These are phyloP conservation scores for Neosilurus hyrtlii DNA, from an alignment of 2,797 vertebrate species.

Conservation along the genomic window DNA sequence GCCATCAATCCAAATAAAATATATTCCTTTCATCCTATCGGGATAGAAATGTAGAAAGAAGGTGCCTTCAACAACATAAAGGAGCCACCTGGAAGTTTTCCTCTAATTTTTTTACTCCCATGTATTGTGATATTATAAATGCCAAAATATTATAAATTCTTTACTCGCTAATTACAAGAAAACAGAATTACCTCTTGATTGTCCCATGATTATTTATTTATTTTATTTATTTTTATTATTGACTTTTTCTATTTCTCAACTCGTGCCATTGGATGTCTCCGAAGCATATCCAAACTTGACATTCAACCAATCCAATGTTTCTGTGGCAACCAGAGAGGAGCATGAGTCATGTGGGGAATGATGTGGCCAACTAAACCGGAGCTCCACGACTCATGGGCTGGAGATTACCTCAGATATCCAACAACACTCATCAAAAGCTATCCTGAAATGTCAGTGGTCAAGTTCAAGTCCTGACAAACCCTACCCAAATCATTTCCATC, in stretches of 20 bases:
- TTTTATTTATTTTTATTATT: not conserved
- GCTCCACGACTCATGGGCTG: constrained; percentile 28
- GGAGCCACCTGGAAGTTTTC: not conserved
- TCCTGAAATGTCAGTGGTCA: not conserved
- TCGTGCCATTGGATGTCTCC: constrained; percentile 12
- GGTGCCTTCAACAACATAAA: not conserved
- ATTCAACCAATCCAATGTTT: constrained; percentile 57
- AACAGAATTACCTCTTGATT: not conserved
- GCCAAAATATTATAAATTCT: not conserved
- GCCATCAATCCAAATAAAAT: no score
- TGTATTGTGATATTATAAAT: not conserved
- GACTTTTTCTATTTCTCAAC: not conserved
- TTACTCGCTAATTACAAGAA: not conserved
- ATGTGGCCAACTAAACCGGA: constrained; percentile 44
- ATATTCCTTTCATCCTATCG: no score
- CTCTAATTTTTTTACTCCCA: not conserved
- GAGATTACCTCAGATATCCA: constrained; percentile 23
- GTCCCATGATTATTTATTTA: no score
- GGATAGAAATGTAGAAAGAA: no score
- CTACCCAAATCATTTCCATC: not conserved
- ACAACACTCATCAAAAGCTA: constrained; percentile 18
- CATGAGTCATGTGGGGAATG: constrained; percentile 52
- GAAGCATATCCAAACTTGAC: constrained; percentile 50
- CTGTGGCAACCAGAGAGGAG: constrained; percentile 55
- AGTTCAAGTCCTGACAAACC: not conserved